These are phyloP conservation scores for Myodes glareolus DNA, from an alignment of 2,113 vertebrate species.

Conservation along the genomic window DNA sequence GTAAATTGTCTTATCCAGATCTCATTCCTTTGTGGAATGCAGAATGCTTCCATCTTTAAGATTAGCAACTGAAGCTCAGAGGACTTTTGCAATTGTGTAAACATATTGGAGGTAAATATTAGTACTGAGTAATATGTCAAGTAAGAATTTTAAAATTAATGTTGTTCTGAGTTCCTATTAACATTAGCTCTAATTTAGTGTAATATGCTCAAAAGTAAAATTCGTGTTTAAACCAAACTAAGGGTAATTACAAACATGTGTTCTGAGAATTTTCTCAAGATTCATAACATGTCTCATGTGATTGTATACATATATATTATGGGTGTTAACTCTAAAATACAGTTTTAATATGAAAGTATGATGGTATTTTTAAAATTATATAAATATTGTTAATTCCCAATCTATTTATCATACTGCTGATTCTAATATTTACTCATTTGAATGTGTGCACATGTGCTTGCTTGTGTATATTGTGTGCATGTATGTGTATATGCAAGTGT, in stretches of 20 bases:
- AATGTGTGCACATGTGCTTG: background rate
- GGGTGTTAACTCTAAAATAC: background rate
- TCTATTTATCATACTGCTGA: background rate
- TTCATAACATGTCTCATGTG: background rate
- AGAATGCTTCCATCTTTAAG: background rate
- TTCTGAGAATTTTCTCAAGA: background rate
- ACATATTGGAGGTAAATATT: background rate
- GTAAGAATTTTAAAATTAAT: conserved; percentile 9
- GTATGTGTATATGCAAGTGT: background rate
- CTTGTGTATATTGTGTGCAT: background rate
- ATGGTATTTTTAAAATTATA: background rate
- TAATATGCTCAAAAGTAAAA: conserved; percentile 35
- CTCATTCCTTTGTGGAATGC: background rate
- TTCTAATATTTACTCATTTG: background rate
- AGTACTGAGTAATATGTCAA: background rate
- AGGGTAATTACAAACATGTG: background rate
- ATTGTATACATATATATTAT: background rate
- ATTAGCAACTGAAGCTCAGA: background rate
- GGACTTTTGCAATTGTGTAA: background rate
- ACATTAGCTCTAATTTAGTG: background rate
- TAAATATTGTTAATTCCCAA: background rate
- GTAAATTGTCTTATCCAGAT: background rate
- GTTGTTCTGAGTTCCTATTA: background rate
- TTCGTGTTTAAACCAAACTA: background rate
- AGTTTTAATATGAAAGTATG: background rate